Conservation (phyloP, 2,888 invertebrate genomes). For the Sympetrum striolatum region DNA sequence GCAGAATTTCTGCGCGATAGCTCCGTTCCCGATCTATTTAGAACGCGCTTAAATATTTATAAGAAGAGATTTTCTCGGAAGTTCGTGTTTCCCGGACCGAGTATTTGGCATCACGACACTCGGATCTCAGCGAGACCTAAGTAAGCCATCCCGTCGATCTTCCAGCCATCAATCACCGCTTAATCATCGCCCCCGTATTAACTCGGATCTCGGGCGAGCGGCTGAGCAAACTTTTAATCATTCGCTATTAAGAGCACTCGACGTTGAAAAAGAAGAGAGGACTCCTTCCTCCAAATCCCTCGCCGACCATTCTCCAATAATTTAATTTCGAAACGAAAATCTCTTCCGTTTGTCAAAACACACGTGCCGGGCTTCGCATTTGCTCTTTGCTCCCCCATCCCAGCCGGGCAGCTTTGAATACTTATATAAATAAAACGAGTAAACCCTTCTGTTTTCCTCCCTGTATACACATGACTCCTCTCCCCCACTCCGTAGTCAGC, state of each 20-base stretch:
- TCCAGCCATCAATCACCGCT: conserved; percentile 1
- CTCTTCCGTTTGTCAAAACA: conserved; percentile 31
- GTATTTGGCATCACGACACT: no score
- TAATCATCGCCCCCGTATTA: background rate
- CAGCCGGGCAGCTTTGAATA: background rate
- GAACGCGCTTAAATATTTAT: no score
- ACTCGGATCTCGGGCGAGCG: background rate
- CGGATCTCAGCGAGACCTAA: no score
- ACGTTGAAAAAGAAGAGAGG: background rate
- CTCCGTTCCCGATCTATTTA: no score
- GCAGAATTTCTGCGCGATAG: no score
- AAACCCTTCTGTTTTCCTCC: background rate
- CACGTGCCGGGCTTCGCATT: conserved; percentile 4
- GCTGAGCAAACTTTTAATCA: background rate
- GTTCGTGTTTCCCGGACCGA: no score
- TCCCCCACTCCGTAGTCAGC: background rate
- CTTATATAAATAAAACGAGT: conserved; percentile 31
- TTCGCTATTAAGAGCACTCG: conserved; percentile 11
- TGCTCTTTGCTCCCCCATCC: background rate
- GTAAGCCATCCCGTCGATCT: background rate
- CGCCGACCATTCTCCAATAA: conserved; percentile 22
- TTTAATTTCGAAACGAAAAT: conserved; percentile 32
- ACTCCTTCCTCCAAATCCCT: background rate
- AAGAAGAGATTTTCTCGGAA: no score
- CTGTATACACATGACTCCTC: background rate